Evolutionary conservation across 2,888 invertebrate species (phyloP).

Genomic region (Ashinkailepas kermadecensis): DNA sequence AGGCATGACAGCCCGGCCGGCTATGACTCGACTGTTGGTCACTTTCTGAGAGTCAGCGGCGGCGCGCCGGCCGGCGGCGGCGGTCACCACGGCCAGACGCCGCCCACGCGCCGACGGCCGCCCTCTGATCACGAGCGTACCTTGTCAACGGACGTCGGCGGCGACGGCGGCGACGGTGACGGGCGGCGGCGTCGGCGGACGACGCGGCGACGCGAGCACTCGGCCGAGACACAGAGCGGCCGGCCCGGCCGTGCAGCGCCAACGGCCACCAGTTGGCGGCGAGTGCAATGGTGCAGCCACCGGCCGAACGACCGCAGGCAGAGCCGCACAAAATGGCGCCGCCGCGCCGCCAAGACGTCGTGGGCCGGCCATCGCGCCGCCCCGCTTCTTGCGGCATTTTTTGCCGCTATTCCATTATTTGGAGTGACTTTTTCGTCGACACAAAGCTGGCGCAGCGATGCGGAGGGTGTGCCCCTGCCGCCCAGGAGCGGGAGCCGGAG

Average conservation of each 20-base stretch:
- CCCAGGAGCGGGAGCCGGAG: not conserved
- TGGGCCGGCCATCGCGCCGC: not conserved
- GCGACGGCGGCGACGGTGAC: not conserved
- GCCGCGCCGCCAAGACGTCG: not conserved
- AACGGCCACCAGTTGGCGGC: not conserved
- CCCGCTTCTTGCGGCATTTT: not conserved
- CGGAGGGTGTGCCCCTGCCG: not conserved
- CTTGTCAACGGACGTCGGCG: not conserved
- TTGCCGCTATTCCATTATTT: slow-evolving; percentile 15
- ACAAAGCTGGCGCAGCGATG: not conserved
- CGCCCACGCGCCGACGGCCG: not conserved
- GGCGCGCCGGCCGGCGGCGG: not conserved
- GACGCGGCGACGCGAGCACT: not conserved
- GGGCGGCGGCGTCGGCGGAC: not conserved
- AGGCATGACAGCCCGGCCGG: not conserved
- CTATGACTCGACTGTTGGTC: not conserved
- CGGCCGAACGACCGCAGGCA: not conserved
- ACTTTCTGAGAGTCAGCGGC: not conserved
- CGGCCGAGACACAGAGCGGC: not conserved
- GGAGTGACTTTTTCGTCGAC: slow-evolving; percentile 8
- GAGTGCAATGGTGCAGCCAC: not conserved
- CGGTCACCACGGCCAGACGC: not conserved
- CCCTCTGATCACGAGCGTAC: not conserved
- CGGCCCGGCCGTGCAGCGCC: no score
- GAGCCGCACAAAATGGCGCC: slow-evolving; percentile 12